phyloP scores from a whole-genome alignment of 64 coral and sea anemone genomes.

The Montipora efflorescens region DNA sequence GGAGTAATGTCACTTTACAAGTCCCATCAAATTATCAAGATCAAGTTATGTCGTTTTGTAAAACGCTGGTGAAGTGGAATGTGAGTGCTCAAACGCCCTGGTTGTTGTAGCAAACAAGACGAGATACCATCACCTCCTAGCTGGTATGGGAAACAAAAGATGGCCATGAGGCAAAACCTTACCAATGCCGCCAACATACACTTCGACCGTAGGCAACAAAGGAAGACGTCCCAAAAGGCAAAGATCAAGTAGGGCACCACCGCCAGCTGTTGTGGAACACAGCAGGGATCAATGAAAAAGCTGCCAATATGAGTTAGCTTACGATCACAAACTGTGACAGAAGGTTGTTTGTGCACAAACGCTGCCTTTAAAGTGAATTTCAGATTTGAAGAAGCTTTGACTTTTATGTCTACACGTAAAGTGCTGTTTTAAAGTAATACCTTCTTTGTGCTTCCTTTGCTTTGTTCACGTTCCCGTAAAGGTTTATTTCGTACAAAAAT shows the following conservation, averaged over 20 bases:
- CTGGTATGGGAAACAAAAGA: not conserved
- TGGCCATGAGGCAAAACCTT: not conserved
- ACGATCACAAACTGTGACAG: too few species aligned
- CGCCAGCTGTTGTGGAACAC: not conserved
- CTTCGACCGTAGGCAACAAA: not conserved
- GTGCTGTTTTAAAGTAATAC: not conserved
- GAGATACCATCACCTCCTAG: not conserved
- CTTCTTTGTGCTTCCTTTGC: too few species aligned
- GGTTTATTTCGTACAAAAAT: too few species aligned
- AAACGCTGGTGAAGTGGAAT: not conserved
- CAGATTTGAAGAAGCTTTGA: too few species aligned
- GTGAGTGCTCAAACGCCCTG: constrained; percentile 20
- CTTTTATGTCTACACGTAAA: too few species aligned
- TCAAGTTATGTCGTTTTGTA: not conserved
- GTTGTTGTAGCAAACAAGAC: not conserved
- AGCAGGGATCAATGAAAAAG: not conserved
- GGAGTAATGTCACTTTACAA: too few species aligned
- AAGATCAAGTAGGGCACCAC: not conserved
- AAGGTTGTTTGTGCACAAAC: too few species aligned
- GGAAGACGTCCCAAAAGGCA: not conserved
- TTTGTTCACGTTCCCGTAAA: too few species aligned
- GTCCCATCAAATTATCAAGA: not conserved
- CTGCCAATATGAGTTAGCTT: too few species aligned
- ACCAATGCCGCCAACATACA: not conserved
- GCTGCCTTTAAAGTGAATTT: too few species aligned